Evolutionary conservation across 2,888 invertebrate species (phyloP).

Genomic region (Pammene aurita): DNA sequence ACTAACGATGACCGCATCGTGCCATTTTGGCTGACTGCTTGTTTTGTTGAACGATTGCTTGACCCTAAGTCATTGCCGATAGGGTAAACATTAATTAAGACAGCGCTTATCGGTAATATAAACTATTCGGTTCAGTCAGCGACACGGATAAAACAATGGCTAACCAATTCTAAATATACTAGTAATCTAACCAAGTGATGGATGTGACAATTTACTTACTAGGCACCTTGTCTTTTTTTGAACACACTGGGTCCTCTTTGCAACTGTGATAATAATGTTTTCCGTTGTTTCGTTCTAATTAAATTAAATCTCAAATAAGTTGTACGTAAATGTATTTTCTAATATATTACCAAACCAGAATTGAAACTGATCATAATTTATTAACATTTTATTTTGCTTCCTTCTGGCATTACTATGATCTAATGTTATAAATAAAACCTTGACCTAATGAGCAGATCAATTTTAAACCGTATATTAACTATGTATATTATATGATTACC

Average conservation of each 20-base stretch:
- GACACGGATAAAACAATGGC: not conserved
- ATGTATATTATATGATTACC: not conserved
- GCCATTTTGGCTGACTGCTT: constrained; percentile 49
- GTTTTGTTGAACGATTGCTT: constrained; percentile 35
- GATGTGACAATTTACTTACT: no score
- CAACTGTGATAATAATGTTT: no score
- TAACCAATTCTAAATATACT: not conserved
- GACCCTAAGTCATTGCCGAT: constrained; percentile 40
- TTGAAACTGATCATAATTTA: no score
- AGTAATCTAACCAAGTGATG: no score
- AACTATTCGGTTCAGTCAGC: not conserved
- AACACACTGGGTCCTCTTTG: no score
- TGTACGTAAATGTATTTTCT: no score
- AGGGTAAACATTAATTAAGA: constrained; percentile 25
- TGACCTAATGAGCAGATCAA: constrained; percentile 10
- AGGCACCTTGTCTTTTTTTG: no score
- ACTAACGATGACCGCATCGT: constrained; percentile 59
- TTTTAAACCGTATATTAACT: not conserved
- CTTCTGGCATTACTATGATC: no score
- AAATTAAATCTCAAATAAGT: no score
- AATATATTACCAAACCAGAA: no score
- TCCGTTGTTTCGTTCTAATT: no score
- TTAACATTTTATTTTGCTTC: no score
- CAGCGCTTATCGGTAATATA: not conserved
- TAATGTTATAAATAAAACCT: constrained; percentile 8